Percentiles rank a stretch among this genome's conserved stretches.
Conservation (phyloP, 2,888 invertebrate species). For the Diarsia dahlii region DNA sequence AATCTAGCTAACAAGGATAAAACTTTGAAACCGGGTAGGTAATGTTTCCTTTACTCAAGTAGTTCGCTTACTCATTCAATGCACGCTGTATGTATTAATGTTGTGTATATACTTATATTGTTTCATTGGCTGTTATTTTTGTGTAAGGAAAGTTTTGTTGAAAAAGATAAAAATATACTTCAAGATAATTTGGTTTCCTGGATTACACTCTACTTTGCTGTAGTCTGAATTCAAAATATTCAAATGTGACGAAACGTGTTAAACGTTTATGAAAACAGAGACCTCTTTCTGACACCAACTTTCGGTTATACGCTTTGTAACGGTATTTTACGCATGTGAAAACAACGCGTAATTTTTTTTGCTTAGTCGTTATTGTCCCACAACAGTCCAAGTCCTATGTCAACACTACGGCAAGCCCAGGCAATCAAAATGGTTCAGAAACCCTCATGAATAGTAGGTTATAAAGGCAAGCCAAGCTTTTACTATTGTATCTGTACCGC, state of each 20-base stretch:
- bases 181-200: neutral
- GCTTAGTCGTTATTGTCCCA: no score
- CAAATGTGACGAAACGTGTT: neutral
- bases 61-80: slow-evolving; percentile 61
- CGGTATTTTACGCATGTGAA: neutral
- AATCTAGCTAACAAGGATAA: slow-evolving; percentile 83
- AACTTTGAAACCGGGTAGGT: slow-evolving; percentile 80
- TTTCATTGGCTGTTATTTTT: slow-evolving; percentile 40
- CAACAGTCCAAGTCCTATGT: no score
- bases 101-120: slow-evolving; percentile 46
- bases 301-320: neutral
- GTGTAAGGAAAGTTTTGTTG: slow-evolving; percentile 19
- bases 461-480: no score
- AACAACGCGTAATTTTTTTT: no score
- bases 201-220: slow-evolving; percentile 1
- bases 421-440: no score
- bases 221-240: neutral
- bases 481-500: no score
- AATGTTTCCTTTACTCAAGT: slow-evolving; percentile 63
- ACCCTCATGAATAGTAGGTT: no score
- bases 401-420: no score
- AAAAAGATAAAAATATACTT: neutral
- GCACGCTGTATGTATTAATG: slow-evolving; percentile 58
- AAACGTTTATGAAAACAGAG: neutral
- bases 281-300: neutral